These are phyloP conservation scores for Casuarius casuarius DNA, from an alignment of 2,113 vertebrate genomes.

Conservation along the genomic window DNA sequence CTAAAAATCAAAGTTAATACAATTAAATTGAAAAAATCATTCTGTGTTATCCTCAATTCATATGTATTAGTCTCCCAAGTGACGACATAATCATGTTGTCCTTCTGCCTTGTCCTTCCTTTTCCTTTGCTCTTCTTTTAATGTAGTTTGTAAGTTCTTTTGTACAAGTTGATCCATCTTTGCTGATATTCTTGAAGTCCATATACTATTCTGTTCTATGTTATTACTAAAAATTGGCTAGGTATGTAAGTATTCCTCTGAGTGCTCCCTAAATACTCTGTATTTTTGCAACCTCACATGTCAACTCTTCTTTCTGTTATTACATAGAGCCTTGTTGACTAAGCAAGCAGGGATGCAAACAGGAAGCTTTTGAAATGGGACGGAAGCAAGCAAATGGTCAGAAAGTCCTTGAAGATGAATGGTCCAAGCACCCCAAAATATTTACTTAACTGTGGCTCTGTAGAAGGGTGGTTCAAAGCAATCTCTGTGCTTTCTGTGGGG, in stretches of 20 bases:
- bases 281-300: rapidly evolving
- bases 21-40: background rate
- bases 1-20: background rate
- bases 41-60: background rate
- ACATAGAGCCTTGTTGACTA: background rate
- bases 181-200: background rate
- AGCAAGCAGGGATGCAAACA: background rate
- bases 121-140: background rate
- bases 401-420: background rate
- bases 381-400: background rate
- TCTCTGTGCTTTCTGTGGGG: no score
- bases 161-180: background rate
- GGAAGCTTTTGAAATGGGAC: background rate
- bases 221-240: background rate
- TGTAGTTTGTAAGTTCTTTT: background rate
- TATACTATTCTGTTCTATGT: background rate
- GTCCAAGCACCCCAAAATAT: background rate
- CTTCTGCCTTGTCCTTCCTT: background rate
- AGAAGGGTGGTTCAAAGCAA: no score
- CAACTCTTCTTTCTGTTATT: background rate
- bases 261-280: background rate
- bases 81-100: background rate
- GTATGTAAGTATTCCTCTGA: background rate
- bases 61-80: background rate
- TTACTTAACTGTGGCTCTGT: no score